Conservation (phyloP, 2,113 vertebrate genomes). For the Amblyopsis rosae region DNA sequence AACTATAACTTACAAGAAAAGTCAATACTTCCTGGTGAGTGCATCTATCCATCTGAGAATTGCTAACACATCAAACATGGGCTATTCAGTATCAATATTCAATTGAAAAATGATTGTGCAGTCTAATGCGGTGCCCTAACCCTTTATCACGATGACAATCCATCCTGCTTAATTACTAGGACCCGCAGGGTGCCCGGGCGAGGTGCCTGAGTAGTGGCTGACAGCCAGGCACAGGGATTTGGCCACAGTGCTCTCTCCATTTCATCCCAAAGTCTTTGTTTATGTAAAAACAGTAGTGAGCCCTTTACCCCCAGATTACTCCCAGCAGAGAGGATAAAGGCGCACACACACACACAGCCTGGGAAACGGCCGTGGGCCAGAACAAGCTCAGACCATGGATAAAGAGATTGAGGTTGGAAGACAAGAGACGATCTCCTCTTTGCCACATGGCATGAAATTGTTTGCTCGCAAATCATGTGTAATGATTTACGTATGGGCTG, state of each 20-base stretch:
- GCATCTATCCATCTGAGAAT: too few species aligned
- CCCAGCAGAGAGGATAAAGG: conserved; percentile 68
- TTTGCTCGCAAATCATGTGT: conserved; percentile 34
- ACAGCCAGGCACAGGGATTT: conserved; percentile 63
- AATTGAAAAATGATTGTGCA: too few species aligned
- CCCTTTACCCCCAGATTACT: conserved; percentile 70
- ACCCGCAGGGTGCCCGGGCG: conserved; percentile 55
- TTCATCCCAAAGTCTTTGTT: conserved; percentile 76
- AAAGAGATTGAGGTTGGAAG: conserved; percentile 60
- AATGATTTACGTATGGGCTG: background rate
- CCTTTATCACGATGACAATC: conserved; percentile 42
- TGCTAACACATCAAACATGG: too few species aligned
- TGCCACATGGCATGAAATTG: conserved; percentile 44
- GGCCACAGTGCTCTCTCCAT: conserved; percentile 43
- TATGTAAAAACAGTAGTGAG: conserved; percentile 73
- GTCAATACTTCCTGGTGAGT: too few species aligned
- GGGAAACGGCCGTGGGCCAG: conserved; percentile 60
- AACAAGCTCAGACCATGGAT: conserved; percentile 59
- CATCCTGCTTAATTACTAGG: conserved; percentile 64
- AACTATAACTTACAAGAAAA: too few species aligned
- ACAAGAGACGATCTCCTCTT: conserved; percentile 55
- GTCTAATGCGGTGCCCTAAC: too few species aligned
- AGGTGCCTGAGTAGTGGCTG: conserved; percentile 49
- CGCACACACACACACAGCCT: conserved; percentile 60
- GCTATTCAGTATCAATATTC: too few species aligned